These are phyloP conservation scores for Chironomus riparius DNA, from an alignment of 2,888 invertebrate genomes.

Conservation along the genomic window DNA sequence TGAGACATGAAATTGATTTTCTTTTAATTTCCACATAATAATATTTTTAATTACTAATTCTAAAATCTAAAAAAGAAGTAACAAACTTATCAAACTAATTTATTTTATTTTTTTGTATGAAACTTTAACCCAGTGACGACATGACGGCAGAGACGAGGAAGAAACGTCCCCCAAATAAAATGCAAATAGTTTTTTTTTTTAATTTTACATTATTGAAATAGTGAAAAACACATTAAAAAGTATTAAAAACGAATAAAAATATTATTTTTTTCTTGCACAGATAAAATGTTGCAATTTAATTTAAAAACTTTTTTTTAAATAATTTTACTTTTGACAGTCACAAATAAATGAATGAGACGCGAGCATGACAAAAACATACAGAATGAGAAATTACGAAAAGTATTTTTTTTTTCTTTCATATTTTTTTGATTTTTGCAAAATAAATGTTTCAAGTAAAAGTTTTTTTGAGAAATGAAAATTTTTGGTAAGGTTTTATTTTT, in stretches of 20 bases:
- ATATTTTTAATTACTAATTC: no score
- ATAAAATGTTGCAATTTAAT: neutral
- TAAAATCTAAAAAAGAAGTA: no score
- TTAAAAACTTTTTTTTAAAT: neutral
- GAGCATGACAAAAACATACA: neutral
- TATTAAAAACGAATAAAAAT: neutral
- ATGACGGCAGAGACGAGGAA: neutral
- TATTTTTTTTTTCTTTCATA: neutral
- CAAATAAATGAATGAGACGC: neutral
- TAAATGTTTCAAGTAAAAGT: neutral
- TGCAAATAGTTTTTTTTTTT: no score
- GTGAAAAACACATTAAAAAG: no score
- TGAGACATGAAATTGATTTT: neutral
- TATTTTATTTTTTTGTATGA: neutral
- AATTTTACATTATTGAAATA: no score
- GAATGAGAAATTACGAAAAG: neutral
- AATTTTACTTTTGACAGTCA: neutral
- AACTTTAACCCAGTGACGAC: neutral
- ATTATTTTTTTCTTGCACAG: neutral
- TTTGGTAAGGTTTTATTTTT: neutral
- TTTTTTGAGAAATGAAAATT: neutral
- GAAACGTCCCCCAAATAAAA: no score
- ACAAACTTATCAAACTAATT: no score
- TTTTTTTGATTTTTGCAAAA: neutral
- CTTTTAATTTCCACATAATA: no score